Base-by-base conservation (phyloP, 2,888 invertebrate genomes). In the Lordiphosa fenestrarum region DNA sequence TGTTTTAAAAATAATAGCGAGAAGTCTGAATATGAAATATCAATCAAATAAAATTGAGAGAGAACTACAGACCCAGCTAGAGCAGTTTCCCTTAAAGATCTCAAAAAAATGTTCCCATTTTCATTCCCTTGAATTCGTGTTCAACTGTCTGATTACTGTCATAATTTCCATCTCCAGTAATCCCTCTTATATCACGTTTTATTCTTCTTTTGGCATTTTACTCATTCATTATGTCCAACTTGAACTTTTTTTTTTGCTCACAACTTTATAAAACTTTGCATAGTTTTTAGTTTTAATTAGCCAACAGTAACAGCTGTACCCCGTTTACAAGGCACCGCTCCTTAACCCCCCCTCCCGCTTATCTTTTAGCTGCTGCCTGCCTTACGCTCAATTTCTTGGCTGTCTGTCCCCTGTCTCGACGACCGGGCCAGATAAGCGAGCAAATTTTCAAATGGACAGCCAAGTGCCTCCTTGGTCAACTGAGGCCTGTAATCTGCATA, bases 361-460 rank as follows among this genome's bases (percentile, higher is more conserved):
- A 76, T 76, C 75, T 78, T 50, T 19, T 50, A 33, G 63, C 80
- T 83, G 63, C 80, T 83, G 84, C 84, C 83, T 75, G 84, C 80
- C 84, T 82, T 81, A 81, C 84, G 84, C 77, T 81, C 82, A 84
- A 78, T 84, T 84, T 78, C 82, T 52, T 61, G 60, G 63, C 68
- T 67, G 66, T 47, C 44, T 36, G 49, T 53, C 57, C 30, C 30
- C 30, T 53, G 62, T 63, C 73, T 73, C 66, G 75, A 62, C 74
- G 75, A 62, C 74, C 71, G 63, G 67, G 74, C 61, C 84, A 84
- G 77, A 77, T 77, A 84, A 77, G 77, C 77, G 84, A 73, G 69
- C 81, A 81, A 77, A 84, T 77, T 78, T 78, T 61, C 82, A 84
- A 78, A 78, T 78, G 77, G 77, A 84, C 77, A 77, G 73, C 77